Evolutionary conservation across 2,797 vertebrate species (phyloP).

Genomic region (Bryconaethiops microstoma): DNA sequence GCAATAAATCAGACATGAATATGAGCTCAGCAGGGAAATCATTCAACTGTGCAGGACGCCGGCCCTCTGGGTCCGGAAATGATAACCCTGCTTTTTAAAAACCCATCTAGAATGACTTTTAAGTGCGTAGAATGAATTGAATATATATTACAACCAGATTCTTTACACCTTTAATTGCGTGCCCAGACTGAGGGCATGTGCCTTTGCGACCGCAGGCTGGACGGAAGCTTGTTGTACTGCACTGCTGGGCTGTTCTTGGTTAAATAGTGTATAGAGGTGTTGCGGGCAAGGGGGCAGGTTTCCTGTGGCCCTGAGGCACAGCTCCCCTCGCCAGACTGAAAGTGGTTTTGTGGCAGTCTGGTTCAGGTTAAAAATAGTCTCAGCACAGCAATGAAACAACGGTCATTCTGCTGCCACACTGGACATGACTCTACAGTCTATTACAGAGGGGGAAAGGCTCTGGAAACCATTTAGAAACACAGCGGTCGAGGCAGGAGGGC

Average conservation of each 20-base stretch:
- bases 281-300: constrained; percentile 41
- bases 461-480: no score
- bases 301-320: constrained; percentile 25
- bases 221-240: constrained; percentile 25
- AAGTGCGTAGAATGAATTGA: no score
- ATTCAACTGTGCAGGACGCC: no score
- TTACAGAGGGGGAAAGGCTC: no score
- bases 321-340: constrained; percentile 32
- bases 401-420: constrained; percentile 15
- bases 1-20: neutral
- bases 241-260: constrained; percentile 29
- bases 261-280: constrained; percentile 1
- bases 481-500: no score
- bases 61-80: no score
- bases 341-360: constrained; percentile 34
- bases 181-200: neutral
- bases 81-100: neutral
- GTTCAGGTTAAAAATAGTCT: constrained; percentile 40
- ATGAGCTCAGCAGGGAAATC: no score
- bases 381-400: constrained; percentile 30
- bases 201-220: constrained; percentile 18
- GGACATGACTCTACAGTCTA: no score
- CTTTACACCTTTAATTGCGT: neutral
- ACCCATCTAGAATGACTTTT: neutral
- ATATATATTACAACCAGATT: neutral